Conservation (phyloP, 2,797 vertebrate genomes). For the Zenarchopterus dispar region DNA sequence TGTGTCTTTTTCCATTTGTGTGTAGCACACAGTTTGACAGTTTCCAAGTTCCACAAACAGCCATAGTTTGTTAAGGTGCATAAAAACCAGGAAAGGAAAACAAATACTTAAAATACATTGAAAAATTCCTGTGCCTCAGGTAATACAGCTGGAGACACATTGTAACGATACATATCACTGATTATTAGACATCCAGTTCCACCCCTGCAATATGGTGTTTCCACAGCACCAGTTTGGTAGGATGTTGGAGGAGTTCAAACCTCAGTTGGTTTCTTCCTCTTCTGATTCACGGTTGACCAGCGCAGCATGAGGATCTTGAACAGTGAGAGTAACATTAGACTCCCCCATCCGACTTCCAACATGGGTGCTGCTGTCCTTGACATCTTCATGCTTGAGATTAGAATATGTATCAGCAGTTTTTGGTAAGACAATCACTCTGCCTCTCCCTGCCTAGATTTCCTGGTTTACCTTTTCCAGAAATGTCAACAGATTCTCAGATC, state of each 20-base stretch:
- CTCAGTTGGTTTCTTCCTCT: conserved; percentile 14
- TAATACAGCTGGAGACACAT: conserved; percentile 16
- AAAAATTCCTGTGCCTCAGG: conserved; percentile 19
- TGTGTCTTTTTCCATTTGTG: conserved; percentile 35
- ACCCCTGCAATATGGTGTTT: conserved; percentile 28
- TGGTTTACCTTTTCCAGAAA: conserved; percentile 70
- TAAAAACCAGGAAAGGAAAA: conserved; percentile 11
- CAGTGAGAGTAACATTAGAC: conserved; percentile 3
- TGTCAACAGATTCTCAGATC: conserved; percentile 70
- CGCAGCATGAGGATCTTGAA: conserved; percentile 8
- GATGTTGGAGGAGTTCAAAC: conserved; percentile 26
- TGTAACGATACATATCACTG: conserved; percentile 48
- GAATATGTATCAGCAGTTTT: conserved; percentile 78
- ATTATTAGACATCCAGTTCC: conserved; percentile 20
- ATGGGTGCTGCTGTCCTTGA: conserved; percentile 55
- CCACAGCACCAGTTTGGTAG: conserved; percentile 16
- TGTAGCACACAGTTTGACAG: conserved; percentile 37
- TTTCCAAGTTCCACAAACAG: conserved; percentile 19
- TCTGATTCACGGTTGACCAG: conserved; percentile 39
- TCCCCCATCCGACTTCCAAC: conserved; percentile 16
- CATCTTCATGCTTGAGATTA: conserved; percentile 50
- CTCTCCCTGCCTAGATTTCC: conserved; percentile 65
- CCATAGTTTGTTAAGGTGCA: conserved; percentile 18
- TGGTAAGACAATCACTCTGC: conserved; percentile 76
- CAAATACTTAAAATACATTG: conserved; percentile 17